These are phyloP conservation scores for Rhea pennata DNA, from an alignment of 2,113 vertebrate genomes.

Conservation along the genomic window DNA sequence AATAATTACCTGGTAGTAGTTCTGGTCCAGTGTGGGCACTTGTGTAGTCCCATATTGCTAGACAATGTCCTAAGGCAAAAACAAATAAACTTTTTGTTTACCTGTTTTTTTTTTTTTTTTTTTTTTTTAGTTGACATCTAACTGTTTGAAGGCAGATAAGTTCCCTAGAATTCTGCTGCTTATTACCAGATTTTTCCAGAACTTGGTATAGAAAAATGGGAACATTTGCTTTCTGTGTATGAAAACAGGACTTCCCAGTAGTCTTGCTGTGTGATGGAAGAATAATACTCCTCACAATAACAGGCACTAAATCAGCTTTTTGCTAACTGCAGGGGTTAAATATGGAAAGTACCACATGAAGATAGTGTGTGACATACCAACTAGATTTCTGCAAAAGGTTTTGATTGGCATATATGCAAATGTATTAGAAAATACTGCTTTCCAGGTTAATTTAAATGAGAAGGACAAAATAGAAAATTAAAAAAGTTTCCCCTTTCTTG, in stretches of 20 bases:
- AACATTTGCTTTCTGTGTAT: background rate
- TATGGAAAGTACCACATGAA: background rate
- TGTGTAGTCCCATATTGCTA: background rate
- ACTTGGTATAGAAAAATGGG: background rate
- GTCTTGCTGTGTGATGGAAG: background rate
- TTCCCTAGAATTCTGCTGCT: background rate
- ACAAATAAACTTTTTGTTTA: background rate
- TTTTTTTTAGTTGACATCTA: too few relatives aligned
- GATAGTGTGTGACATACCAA: background rate
- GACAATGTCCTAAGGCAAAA: background rate
- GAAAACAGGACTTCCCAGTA: background rate
- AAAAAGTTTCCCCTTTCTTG: background rate
- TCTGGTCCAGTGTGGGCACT: background rate
- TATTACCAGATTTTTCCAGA: background rate
- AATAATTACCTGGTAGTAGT: background rate
- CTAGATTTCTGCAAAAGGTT: background rate
- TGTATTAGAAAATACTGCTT: background rate
- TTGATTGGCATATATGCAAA: background rate
- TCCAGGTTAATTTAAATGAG: background rate
- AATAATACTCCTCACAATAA: background rate
- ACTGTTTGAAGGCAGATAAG: background rate
- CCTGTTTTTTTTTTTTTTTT: background rate
- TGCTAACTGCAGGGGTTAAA: background rate
- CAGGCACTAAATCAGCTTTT: background rate
- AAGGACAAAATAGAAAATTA: too few relatives aligned